Conservation (phyloP, 2,113 vertebrate genomes). For the Gallinago undulata region DNA sequence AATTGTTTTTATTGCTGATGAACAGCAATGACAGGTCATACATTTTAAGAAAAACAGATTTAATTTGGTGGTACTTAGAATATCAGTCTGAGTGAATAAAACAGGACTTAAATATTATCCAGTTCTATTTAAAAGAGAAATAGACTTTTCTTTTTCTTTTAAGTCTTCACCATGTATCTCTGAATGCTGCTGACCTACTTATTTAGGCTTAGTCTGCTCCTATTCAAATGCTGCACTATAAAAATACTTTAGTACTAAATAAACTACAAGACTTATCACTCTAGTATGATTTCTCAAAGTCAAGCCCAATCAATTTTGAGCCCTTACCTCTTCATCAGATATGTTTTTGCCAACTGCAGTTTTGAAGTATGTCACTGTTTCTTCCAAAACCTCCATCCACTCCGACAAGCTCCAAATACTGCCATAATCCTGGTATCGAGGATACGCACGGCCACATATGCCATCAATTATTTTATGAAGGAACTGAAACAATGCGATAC, state of each 20-base stretch:
- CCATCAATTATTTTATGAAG: conserved; percentile 89
- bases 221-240: neutral
- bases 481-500: conserved; percentile 70
- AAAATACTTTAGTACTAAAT: neutral
- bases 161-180: neutral
- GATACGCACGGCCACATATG: conserved; percentile 83
- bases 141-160: neutral
- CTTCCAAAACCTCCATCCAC: conserved; percentile 82
- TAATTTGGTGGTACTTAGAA: neutral
- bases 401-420: conserved; percentile 81
- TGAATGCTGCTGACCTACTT: neutral
- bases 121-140: neutral
- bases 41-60: neutral
- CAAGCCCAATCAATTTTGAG: neutral
- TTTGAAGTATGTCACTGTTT: conserved; percentile 73
- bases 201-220: neutral
- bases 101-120: neutral
- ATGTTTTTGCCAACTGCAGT: conserved; percentile 75
- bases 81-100: neutral
- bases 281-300: neutral
- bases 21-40: neutral
- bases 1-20: neutral
- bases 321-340: conserved; percentile 83
- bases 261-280: neutral
- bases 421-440: conserved; percentile 79